Percentiles rank a stretch among this genome's conserved stretches.
These are phyloP conservation scores for Melitaea cinxia DNA, from an alignment of 1,140 invertebrate genomes.

Conservation along the genomic window DNA sequence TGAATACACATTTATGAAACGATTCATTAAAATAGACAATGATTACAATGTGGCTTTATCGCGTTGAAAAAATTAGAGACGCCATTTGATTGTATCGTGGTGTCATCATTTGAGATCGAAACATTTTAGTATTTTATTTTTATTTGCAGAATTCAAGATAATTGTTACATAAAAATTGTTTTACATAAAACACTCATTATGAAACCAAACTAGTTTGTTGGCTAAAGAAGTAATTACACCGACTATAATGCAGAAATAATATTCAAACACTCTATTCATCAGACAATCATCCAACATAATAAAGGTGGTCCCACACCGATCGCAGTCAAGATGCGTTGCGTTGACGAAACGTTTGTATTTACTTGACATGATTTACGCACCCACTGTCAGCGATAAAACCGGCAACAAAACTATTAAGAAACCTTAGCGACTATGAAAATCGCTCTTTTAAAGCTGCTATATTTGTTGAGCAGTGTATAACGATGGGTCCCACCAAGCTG, in stretches of 20 bases:
- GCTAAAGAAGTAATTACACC: neutral
- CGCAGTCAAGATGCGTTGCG: conserved; percentile 54
- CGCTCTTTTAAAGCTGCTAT: conserved; percentile 23
- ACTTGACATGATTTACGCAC: conserved; percentile 70
- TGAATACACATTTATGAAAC: too few relatives aligned
- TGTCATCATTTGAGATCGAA: too few relatives aligned
- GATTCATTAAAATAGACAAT: too few relatives aligned
- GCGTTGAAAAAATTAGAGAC: too few relatives aligned
- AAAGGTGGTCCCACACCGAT: conserved; percentile 59
- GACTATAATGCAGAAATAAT: conserved; percentile 8
- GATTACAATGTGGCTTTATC: too few relatives aligned
- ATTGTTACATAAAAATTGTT: too few relatives aligned
- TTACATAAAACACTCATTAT: too few relatives aligned
- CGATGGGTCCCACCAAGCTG: conserved; percentile 46
- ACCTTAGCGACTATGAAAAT: conserved; percentile 41
- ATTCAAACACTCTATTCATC: conserved; percentile 8
- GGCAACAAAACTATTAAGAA: conserved; percentile 44
- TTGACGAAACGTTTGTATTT: conserved; percentile 71
- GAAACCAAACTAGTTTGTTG: too few relatives aligned
- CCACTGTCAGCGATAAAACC: conserved; percentile 56
- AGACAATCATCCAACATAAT: conserved; percentile 37
- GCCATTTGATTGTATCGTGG: too few relatives aligned
- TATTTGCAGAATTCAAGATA: too few relatives aligned
- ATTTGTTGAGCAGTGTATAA: conserved; percentile 31
- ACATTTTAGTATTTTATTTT: too few relatives aligned